Conservation (phyloP, 2,888 invertebrate species). For the Scrobipalpa costella region DNA sequence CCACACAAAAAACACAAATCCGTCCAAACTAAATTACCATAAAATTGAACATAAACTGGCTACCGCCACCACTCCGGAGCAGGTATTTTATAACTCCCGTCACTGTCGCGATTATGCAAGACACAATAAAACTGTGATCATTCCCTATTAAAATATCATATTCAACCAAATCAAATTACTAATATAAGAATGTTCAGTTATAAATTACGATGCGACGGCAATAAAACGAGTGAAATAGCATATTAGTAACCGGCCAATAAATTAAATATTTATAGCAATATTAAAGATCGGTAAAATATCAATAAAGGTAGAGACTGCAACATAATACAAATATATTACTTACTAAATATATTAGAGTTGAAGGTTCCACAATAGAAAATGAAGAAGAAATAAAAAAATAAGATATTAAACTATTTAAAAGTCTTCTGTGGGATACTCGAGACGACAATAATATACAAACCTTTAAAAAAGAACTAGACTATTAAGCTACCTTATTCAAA, state of each 20-base stretch:
- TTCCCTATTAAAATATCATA: conserved; percentile 57
- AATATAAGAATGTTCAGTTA: conserved; percentile 59
- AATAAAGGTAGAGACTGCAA: conserved; percentile 59
- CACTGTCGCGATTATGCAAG: conserved; percentile 46
- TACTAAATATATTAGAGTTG: conserved; percentile 48
- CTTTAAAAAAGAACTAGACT: conserved; percentile 10
- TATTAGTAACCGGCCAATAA: conserved; percentile 69
- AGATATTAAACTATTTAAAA: conserved; percentile 25
- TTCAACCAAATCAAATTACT: conserved; percentile 69
- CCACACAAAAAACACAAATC: conserved; percentile 18
- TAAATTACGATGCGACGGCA: conserved; percentile 64
- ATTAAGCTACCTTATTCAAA: neutral
- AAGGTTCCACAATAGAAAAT: conserved; percentile 29
- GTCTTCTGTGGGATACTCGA: neutral
- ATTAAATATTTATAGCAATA: conserved; percentile 73
- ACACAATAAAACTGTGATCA: conserved; percentile 63
- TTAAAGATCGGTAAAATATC: conserved; percentile 72
- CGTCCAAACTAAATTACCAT: conserved; percentile 17
- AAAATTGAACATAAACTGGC: conserved; percentile 32
- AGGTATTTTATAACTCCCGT: conserved; percentile 27
- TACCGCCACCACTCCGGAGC: conserved; percentile 29
- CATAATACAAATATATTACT: conserved; percentile 50
- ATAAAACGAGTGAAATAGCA: conserved; percentile 72
- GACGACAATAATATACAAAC: conserved; percentile 9
- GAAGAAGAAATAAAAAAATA: conserved; percentile 32